A percentile compares a stretch with the other conserved stretches of the same genome.
Conservation (phyloP, 2,888 invertebrate genomes). For the Campopleginae sp. region DNA sequence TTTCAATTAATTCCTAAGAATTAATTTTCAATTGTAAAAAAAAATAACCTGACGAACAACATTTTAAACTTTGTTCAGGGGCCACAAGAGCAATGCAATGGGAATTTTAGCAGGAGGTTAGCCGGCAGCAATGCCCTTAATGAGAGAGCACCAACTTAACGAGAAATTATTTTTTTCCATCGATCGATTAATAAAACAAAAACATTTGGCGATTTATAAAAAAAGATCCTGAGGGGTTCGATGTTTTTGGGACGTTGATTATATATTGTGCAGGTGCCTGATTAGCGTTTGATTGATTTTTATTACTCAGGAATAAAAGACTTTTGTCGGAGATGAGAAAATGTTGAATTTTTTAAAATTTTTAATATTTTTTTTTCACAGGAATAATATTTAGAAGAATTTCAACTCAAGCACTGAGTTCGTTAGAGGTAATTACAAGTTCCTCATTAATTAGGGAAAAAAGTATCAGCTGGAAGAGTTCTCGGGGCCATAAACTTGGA, state of each 20-base stretch:
- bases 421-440: background rate
- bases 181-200: background rate
- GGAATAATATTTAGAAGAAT: background rate
- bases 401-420: background rate
- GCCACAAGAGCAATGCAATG: conserved; percentile 44
- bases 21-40: too few species aligned
- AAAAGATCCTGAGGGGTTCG: background rate
- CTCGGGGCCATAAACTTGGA: background rate
- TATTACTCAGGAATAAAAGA: background rate
- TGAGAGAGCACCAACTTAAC: conserved; percentile 17
- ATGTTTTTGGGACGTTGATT: background rate
- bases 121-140: conserved; percentile 30
- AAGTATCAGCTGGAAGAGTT: background rate
- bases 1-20: too few species aligned
- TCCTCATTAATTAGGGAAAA: background rate
- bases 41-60: background rate
- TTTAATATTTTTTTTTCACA: background rate
- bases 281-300: background rate
- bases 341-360: background rate
- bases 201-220: background rate
- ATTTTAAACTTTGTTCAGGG: conserved; percentile 19
- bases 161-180: background rate
- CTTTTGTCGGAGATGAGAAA: background rate
- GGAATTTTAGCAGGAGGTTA: conserved; percentile 27
- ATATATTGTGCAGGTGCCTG: background rate